Evolutionary conservation across 2,797 vertebrate genomes (phyloP).

Genomic region (Ctenochaetus hawaiiensis): DNA sequence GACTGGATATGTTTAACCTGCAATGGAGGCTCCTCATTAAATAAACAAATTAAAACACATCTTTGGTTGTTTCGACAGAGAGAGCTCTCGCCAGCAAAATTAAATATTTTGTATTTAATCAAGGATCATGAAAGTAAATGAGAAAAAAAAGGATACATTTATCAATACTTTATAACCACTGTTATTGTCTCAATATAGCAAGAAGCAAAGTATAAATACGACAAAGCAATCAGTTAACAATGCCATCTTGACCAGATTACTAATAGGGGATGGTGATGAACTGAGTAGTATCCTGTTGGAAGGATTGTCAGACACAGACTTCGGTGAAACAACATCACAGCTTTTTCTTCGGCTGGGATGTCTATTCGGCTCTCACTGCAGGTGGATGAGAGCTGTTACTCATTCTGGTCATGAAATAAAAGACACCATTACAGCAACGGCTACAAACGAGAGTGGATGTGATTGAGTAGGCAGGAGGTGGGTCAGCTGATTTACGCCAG

Average conservation of each 20-base stretch:
- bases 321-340: slow-evolving; percentile 23
- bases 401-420: slow-evolving; percentile 20
- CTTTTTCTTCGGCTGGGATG: slow-evolving; percentile 2
- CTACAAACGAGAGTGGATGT: slow-evolving; percentile 22
- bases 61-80: too few species aligned
- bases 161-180: slow-evolving; percentile 7
- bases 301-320: slow-evolving; percentile 29
- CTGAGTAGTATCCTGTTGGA: slow-evolving; percentile 16
- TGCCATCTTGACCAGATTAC: slow-evolving; percentile 25
- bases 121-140: too few species aligned
- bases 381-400: slow-evolving; percentile 21
- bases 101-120: too few species aligned
- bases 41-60: too few species aligned
- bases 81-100: too few species aligned
- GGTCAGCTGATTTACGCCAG: slow-evolving; percentile 19
- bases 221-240: slow-evolving; percentile 34
- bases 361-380: slow-evolving; percentile 9
- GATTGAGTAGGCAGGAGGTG: slow-evolving; percentile 12
- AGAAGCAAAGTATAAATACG: slow-evolving; percentile 19
- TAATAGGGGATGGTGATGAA: slow-evolving; percentile 26
- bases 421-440: neutral
- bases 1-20: too few species aligned
- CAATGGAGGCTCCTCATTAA: too few species aligned
- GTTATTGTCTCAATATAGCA: slow-evolving; percentile 6
- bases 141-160: too few species aligned